Conservation (phyloP, 2,888 invertebrate genomes). For the Drosophila subquinaria region DNA sequence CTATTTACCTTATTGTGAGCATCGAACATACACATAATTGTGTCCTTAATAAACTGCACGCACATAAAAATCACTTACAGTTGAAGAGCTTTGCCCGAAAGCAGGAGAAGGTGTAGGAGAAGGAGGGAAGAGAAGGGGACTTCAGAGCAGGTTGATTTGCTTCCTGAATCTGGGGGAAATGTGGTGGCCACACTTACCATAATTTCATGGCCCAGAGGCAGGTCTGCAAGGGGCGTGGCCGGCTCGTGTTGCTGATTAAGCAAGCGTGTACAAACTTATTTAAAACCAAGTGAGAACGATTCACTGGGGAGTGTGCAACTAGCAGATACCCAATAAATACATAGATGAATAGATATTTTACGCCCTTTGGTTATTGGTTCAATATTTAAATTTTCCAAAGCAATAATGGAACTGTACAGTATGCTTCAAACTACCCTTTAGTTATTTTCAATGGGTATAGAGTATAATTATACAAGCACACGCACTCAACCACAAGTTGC, state of each 20-base stretch:
- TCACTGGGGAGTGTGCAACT: background rate
- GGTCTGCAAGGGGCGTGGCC: conserved; percentile 22
- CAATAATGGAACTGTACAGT: background rate
- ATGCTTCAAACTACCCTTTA: background rate
- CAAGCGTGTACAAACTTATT: conserved; percentile 76
- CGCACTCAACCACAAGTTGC: conserved; percentile 35
- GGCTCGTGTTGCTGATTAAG: conserved; percentile 64
- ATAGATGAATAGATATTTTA: background rate
- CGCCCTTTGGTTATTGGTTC: background rate
- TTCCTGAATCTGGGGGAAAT: conserved; percentile 38
- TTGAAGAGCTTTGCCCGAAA: conserved; percentile 9
- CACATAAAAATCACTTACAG: conserved; percentile 73
- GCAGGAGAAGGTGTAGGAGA: background rate
- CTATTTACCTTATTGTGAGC: conserved; percentile 16
- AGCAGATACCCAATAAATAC: conserved; percentile 16
- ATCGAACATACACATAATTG: conserved; percentile 46
- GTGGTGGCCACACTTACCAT: conserved; percentile 55
- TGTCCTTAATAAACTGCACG: conserved; percentile 60
- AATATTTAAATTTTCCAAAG: background rate
- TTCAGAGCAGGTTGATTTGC: conserved; percentile 4
- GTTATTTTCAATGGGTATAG: background rate
- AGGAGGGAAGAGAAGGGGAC: background rate
- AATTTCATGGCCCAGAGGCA: conserved; percentile 42
- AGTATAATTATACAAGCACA: conserved; percentile 30
- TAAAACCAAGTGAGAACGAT: conserved; percentile 42